A percentile compares a stretch with the other conserved stretches of the same genome.
Evolutionary conservation across 2,113 vertebrate species (phyloP).

Genomic region (Numida meleagris): DNA sequence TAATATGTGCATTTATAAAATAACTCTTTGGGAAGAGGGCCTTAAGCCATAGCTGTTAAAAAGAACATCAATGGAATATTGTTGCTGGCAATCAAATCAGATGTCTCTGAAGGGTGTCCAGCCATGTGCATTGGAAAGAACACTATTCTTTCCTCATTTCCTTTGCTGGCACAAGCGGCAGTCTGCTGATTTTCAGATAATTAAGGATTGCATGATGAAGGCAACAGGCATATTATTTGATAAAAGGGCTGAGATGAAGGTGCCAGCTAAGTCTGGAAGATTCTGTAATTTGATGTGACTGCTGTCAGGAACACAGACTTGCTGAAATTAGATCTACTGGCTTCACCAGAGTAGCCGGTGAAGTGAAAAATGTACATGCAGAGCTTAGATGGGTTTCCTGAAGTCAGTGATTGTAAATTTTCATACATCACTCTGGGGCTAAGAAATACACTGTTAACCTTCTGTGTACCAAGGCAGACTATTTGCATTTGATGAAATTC

Average conservation of each 20-base stretch:
- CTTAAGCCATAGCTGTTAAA: slow-evolving; percentile 20
- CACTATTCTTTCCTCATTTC: slow-evolving; percentile 53
- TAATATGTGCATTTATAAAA: slow-evolving; percentile 14
- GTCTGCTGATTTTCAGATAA: slow-evolving; percentile 71
- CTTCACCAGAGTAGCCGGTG: slow-evolving; percentile 23
- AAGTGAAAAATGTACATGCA: slow-evolving; percentile 64
- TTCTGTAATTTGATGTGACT: slow-evolving; percentile 72
- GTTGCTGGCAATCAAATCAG: slow-evolving; percentile 60
- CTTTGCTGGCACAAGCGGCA: slow-evolving; percentile 56
- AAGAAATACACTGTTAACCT: slow-evolving; percentile 46
- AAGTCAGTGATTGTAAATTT: slow-evolving; percentile 49
- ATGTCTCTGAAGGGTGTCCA: slow-evolving; percentile 59
- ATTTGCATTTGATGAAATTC: slow-evolving; percentile 20
- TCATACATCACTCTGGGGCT: not conserved
- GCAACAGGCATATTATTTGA: slow-evolving; percentile 70
- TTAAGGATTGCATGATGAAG: slow-evolving; percentile 72
- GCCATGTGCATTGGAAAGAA: slow-evolving; percentile 36
- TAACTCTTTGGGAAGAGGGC: slow-evolving; percentile 28
- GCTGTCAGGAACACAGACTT: slow-evolving; percentile 59
- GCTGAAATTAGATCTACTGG: slow-evolving; percentile 62
- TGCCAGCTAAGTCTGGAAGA: slow-evolving; percentile 66
- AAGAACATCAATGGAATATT: slow-evolving; percentile 44
- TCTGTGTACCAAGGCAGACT: slow-evolving; percentile 18
- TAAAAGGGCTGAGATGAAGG: slow-evolving; percentile 69
- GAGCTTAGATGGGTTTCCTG: slow-evolving; percentile 61